Base-by-base conservation (phyloP, 2,113 vertebrate species). In the Elachura formosa region DNA sequence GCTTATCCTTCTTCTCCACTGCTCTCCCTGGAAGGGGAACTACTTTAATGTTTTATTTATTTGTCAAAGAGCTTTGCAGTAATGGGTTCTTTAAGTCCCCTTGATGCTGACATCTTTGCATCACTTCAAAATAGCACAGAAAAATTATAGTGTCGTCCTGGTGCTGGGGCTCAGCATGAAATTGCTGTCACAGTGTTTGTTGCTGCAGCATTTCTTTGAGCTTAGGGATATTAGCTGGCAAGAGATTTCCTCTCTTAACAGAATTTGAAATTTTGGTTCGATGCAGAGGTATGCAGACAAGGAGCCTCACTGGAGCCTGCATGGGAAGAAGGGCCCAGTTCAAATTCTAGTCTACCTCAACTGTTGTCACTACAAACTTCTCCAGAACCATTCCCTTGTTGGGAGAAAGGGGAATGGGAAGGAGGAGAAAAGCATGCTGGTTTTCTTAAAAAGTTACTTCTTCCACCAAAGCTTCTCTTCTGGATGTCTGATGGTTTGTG, bases 211-310 rank as follows among this genome's bases (percentile, higher is more conserved):
- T 69, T 96, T 64, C 77, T 63, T 55, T 64, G 69, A 56, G 87
- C 49, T 84, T 38, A 59, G 76, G 49, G 58, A 85, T 74, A 66
- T 55, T 3, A 5, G 54, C 63, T 64, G 77, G 84, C 61, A 83
- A 88, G 95, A 97, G 87, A 95, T 86, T 97, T 96, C 94, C 68
- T 94, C 74, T 90, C 66, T 79, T 92, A 92, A 96, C 48, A 64
- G 76, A 75, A 92, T 93, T 96, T 96, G 96, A 87, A 94, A 97
- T 97, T 96, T 95, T 84, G 83, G 18, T 72, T 61, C 0, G 2
- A 33, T 4, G 31, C 13, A 80, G 85, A 95, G 67, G 45, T 67
- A 28, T 68, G 68, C 33, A 95, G 92, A 56, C 16, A 52, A 72
- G 49, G 72, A 96, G 51, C 34, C 36, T 63, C 90, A 12, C 36